Conservation (phyloP, 2,888 invertebrate genomes). For the Branchipolynoe longqiensis region DNA sequence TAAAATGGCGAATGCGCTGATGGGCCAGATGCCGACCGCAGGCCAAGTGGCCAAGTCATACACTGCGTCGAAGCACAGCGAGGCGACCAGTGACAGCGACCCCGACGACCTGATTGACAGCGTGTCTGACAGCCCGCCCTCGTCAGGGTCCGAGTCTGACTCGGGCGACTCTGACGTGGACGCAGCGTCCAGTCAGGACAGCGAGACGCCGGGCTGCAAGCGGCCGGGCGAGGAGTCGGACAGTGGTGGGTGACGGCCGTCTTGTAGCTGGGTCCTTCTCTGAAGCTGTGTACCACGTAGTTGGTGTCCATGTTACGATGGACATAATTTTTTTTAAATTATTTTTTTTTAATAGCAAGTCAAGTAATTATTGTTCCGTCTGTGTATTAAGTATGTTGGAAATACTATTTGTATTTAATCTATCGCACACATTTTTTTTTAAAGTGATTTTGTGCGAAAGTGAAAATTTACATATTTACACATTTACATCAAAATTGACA, state of each 20-base stretch:
- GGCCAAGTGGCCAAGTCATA: conserved; percentile 31
- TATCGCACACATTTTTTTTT: too few relatives aligned
- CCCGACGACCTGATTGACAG: not conserved
- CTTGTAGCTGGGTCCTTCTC: too few relatives aligned
- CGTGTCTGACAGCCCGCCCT: not conserved
- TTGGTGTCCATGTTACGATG: too few relatives aligned
- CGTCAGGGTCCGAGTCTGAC: conserved; percentile 34
- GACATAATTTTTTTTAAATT: too few relatives aligned
- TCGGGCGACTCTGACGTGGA: conserved; percentile 58
- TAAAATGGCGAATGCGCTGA: conserved; percentile 63
- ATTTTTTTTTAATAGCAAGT: too few relatives aligned
- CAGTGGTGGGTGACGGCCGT: conserved; percentile 47
- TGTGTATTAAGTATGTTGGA: too few relatives aligned
- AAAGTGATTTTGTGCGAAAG: too few relatives aligned
- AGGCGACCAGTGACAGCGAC: conserved; percentile 20
- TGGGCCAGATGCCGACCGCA: conserved; percentile 54
- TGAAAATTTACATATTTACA: too few relatives aligned
- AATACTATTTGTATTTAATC: too few relatives aligned
- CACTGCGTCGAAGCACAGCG: conserved; percentile 15
- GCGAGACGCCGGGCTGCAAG: conserved; percentile 60
- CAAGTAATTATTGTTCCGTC: too few relatives aligned
- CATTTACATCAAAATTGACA: too few relatives aligned
- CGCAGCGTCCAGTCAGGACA: conserved; percentile 63
- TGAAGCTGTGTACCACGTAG: too few relatives aligned
- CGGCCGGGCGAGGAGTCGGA: conserved; percentile 47